phyloP scores from a whole-genome alignment of 1,140 invertebrate species.

The Drosophila lini region DNA sequence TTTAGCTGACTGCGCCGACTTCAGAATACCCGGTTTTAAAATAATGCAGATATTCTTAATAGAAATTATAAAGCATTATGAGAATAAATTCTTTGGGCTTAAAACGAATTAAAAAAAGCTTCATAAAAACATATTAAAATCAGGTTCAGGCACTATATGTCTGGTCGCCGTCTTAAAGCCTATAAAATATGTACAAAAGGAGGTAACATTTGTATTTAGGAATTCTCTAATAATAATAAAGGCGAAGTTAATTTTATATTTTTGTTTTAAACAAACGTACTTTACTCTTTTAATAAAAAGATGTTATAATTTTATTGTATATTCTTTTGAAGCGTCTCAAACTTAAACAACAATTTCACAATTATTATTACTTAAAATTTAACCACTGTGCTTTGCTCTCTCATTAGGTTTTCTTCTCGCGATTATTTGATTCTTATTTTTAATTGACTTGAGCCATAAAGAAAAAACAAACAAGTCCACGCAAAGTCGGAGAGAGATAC shows the following conservation, averaged over 20 bases:
- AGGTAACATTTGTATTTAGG: background rate
- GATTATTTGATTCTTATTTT: conserved; percentile 45
- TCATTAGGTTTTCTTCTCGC: background rate
- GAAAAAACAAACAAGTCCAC: conserved; percentile 22
- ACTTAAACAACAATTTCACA: background rate
- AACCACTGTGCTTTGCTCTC: conserved; percentile 20
- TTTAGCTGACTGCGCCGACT: background rate
- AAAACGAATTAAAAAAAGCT: background rate
- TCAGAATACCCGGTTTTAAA: background rate
- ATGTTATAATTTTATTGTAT: conserved; percentile 3
- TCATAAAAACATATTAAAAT: background rate
- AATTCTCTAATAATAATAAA: background rate
- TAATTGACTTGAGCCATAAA: conserved; percentile 53
- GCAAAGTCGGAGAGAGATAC: conserved; percentile 25
- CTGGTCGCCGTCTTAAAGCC: background rate
- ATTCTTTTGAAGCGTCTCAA: background rate
- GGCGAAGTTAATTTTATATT: background rate
- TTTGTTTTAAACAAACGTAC: background rate
- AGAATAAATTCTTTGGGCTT: background rate
- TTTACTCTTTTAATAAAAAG: background rate
- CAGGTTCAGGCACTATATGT: no score
- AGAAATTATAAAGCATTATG: background rate
- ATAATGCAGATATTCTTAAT: background rate
- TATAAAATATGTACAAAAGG: no score
- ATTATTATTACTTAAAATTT: background rate